Conservation (phyloP, 2,888 invertebrate species). For the Volucella inflata region DNA sequence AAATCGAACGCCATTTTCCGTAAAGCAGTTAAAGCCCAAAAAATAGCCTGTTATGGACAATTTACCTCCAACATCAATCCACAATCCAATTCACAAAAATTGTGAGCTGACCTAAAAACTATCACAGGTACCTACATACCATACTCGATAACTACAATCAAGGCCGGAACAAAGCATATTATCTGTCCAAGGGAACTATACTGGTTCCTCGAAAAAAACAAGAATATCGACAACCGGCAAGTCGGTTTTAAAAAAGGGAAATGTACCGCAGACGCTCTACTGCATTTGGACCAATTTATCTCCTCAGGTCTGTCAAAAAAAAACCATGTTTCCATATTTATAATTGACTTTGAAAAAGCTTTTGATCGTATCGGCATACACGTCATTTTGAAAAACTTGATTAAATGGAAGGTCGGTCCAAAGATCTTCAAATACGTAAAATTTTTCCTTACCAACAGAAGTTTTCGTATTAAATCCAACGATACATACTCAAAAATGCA, state of each 20-base stretch:
- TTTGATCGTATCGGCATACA: no score
- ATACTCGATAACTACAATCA: not conserved
- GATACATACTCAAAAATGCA: no score
- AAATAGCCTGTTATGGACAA: conserved; percentile 24
- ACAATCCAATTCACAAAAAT: conserved; percentile 13
- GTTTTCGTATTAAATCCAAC: conserved; percentile 40
- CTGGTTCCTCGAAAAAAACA: not conserved
- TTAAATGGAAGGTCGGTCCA: no score
- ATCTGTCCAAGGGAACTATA: not conserved
- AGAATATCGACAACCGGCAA: not conserved
- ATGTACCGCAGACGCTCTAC: not conserved
- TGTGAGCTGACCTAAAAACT: conserved; percentile 24
- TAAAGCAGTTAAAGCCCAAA: conserved; percentile 18
- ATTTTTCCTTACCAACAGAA: conserved; percentile 44
- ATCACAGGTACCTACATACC: conserved; percentile 8
- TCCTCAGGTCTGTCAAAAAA: no score
- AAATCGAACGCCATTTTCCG: conserved; percentile 8
- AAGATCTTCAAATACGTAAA: no score
- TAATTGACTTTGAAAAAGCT: no score
- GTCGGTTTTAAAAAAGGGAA: not conserved
- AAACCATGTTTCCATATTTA: no score
- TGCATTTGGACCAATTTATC: not conserved
- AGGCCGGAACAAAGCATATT: not conserved
- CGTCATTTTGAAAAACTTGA: no score
- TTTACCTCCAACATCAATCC: conserved; percentile 31